These are phyloP conservation scores for Lycaena phlaeas DNA, from an alignment of 2,888 invertebrate species.

Conservation along the genomic window DNA sequence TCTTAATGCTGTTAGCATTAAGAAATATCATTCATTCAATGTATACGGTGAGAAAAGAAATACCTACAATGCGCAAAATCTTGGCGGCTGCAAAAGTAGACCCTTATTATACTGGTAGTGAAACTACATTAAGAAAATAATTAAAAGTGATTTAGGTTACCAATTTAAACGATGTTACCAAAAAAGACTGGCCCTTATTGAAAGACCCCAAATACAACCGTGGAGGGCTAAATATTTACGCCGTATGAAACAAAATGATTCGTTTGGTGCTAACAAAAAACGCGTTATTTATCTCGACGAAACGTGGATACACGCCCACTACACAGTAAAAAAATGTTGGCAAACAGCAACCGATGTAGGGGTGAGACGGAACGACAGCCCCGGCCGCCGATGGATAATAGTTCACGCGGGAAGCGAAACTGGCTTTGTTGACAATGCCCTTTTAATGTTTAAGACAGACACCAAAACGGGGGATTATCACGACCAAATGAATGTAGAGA, in stretches of 20 bases:
- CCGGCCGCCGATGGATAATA: slow-evolving; percentile 16
- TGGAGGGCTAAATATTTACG: slow-evolving; percentile 20
- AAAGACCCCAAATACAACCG: slow-evolving; percentile 19
- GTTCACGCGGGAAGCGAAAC: slow-evolving; percentile 16
- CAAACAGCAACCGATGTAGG: slow-evolving; percentile 12
- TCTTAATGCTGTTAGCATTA: slow-evolving; percentile 16
- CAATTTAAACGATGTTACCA: slow-evolving; percentile 18
- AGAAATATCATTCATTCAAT: slow-evolving; percentile 22
- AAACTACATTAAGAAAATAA: slow-evolving; percentile 14
- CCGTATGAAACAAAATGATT: slow-evolving; percentile 15
- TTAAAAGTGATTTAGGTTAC: slow-evolving; percentile 14
- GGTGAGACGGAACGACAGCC: slow-evolving; percentile 16
- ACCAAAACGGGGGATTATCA: slow-evolving; percentile 16
- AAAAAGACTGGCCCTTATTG: slow-evolving; percentile 15
- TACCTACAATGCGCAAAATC: slow-evolving; percentile 21
- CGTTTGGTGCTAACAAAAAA: slow-evolving; percentile 15
- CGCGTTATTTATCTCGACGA: background rate
- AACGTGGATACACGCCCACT: slow-evolving; percentile 9
- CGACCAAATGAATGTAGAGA: slow-evolving; percentile 14
- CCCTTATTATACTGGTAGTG: slow-evolving; percentile 18
- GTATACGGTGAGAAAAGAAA: slow-evolving; percentile 20
- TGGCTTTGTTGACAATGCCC: slow-evolving; percentile 17
- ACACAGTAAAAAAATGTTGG: slow-evolving; percentile 18
- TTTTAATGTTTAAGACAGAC: slow-evolving; percentile 9
- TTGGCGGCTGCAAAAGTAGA: slow-evolving; percentile 20